phyloP scores from a whole-genome alignment of 1,140 invertebrate species.

The Drosophila repleta region DNA sequence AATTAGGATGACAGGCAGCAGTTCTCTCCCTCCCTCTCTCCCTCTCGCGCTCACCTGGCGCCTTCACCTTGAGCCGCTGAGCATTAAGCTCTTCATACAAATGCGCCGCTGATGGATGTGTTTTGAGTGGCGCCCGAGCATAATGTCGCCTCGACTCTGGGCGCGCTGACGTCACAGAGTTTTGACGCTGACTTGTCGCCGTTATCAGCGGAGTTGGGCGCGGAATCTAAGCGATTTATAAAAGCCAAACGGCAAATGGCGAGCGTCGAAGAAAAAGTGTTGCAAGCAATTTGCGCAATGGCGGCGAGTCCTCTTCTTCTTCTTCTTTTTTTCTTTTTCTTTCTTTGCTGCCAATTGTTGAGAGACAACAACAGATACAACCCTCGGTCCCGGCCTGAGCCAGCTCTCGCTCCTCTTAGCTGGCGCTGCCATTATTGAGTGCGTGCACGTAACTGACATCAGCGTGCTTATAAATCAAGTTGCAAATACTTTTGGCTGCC shows the following conservation, averaged over 20 bases:
- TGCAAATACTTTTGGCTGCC: slow-evolving; percentile 64
- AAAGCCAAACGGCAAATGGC: slow-evolving; percentile 66
- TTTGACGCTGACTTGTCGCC: slow-evolving; percentile 67
- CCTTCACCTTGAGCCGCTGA: slow-evolving; percentile 7
- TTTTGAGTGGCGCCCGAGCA: slow-evolving; percentile 67
- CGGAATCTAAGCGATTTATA: slow-evolving; percentile 74
- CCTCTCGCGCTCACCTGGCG: not conserved
- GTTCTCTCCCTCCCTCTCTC: not conserved
- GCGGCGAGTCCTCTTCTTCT: slow-evolving; percentile 20
- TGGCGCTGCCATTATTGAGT: slow-evolving; percentile 65
- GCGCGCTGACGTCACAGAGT: slow-evolving; percentile 34
- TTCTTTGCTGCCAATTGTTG: slow-evolving; percentile 50
- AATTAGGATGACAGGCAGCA: slow-evolving; percentile 51
- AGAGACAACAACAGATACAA: slow-evolving; percentile 46
- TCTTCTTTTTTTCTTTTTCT: too few relatives aligned
- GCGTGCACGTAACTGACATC: slow-evolving; percentile 80
- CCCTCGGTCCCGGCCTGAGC: not conserved
- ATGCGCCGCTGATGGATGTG: slow-evolving; percentile 72
- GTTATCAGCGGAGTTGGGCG: slow-evolving; percentile 42
- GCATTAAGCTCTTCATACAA: slow-evolving; percentile 61
- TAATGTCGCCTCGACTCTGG: slow-evolving; percentile 39
- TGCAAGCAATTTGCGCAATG: slow-evolving; percentile 79
- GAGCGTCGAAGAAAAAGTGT: slow-evolving; percentile 62
- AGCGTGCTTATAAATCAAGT: slow-evolving; percentile 80
- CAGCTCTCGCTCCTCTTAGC: not conserved